Conservation (phyloP, 2,797 vertebrate species). For the Sylvia borin region DNA sequence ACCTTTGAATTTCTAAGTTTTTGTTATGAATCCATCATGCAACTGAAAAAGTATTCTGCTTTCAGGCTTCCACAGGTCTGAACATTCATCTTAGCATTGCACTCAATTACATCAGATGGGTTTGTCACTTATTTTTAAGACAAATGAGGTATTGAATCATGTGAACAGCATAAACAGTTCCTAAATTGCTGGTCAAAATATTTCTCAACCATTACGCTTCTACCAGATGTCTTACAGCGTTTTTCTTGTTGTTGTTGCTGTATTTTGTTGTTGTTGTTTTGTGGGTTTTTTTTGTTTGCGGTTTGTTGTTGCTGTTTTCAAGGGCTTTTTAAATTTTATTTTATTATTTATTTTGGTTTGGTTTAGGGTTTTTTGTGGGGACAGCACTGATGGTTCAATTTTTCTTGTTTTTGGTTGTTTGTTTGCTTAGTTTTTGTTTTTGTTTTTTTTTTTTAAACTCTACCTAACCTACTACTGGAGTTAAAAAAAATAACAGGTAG, state of each 20-base stretch:
- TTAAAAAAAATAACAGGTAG: not conserved
- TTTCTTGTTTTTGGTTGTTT: not conserved
- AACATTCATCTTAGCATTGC: not conserved
- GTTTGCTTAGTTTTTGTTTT: too few relatives aligned
- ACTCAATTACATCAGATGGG: not conserved
- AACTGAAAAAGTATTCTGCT: not conserved
- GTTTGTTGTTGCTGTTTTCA: too few relatives aligned
- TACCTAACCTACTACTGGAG: not conserved
- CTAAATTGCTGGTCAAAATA: not conserved
- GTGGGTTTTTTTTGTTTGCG: not conserved
- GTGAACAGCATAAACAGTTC: not conserved
- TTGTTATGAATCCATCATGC: not conserved
- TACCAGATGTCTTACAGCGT: not conserved
- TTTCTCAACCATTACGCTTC: not conserved
- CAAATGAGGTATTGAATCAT: not conserved
- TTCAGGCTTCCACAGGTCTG: not conserved
- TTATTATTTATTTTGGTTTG: not conserved
- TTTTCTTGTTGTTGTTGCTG: not conserved
- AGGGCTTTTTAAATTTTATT: too few relatives aligned
- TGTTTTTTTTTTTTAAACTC: not conserved
- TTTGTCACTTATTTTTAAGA: not conserved
- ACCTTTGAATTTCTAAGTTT: not conserved
- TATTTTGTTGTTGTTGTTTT: not conserved
- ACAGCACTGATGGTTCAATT: accelerated
- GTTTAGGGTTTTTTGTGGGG: accelerated